Percentiles rank a stretch among this genome's conserved stretches.
These are phyloP conservation scores for Cotesia chilonis DNA, from an alignment of 1,140 invertebrate genomes.

Conservation along the genomic window DNA sequence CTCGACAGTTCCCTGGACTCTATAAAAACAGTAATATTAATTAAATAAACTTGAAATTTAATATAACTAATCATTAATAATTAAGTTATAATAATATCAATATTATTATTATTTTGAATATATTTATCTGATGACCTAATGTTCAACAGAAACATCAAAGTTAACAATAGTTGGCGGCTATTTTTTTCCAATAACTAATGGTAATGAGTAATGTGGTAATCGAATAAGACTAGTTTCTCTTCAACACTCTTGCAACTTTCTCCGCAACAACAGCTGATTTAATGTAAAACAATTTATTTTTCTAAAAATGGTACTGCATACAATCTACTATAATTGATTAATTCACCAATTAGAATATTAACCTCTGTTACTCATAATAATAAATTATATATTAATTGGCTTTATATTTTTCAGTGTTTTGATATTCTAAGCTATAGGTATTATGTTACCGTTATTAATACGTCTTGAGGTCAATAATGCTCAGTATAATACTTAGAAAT, in stretches of 20 bases:
- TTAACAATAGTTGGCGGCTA: constrained; percentile 10
- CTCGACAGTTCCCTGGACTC: constrained; percentile 62
- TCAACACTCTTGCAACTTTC: constrained; percentile 46
- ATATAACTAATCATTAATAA: not conserved
- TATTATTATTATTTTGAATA: too few species aligned
- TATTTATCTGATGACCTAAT: too few species aligned
- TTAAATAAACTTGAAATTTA: not conserved
- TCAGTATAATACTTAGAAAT: too few species aligned
- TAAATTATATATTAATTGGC: too few species aligned
- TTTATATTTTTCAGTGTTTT: not conserved
- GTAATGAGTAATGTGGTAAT: constrained; percentile 26
- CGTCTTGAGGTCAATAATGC: not conserved
- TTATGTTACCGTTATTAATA: constrained; percentile 14
- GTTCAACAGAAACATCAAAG: constrained; percentile 19
- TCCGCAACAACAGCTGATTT: constrained; percentile 34
- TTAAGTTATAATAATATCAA: not conserved
- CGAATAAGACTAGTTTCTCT: constrained; percentile 25
- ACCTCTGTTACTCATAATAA: too few species aligned
- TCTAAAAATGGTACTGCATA: not conserved
- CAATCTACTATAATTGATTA: too few species aligned
- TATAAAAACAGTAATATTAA: constrained; percentile 48
- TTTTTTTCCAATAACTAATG: constrained; percentile 36
- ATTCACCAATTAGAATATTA: not conserved
- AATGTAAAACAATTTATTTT: not conserved
- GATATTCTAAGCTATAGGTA: not conserved